Evolutionary conservation across 2,113 vertebrate genomes (phyloP).

Genomic region (Coryphaenoides rupestris): DNA sequence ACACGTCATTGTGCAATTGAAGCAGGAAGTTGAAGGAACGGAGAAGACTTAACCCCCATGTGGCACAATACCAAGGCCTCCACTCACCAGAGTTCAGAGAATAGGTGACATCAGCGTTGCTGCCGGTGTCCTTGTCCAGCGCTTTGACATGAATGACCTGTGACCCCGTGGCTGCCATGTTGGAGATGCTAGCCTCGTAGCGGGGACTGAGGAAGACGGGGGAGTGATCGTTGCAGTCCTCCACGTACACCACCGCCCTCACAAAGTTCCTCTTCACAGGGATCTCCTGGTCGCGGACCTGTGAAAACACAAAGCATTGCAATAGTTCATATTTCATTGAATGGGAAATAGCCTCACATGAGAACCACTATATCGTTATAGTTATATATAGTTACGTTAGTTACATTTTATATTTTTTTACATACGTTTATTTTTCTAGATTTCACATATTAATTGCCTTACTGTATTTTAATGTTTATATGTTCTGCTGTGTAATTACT

Average conservation of each 20-base stretch:
- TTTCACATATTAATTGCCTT: background rate
- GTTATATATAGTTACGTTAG: no score
- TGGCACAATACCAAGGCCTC: background rate
- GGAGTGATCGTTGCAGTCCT: slow-evolving; percentile 85
- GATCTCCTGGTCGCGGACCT: slow-evolving; percentile 95
- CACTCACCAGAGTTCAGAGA: slow-evolving; percentile 86
- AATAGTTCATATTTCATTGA: background rate
- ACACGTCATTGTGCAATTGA: no score
- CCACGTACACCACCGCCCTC: slow-evolving; percentile 78
- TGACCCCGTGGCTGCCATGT: slow-evolving; percentile 67
- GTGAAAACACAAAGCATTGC: slow-evolving; percentile 8
- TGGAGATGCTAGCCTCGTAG: slow-evolving; percentile 77
- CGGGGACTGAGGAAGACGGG: slow-evolving; percentile 80
- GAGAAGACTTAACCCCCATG: background rate
- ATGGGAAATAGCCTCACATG: background rate
- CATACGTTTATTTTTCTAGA: background rate
- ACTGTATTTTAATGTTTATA: no score
- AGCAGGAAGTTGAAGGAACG: background rate
- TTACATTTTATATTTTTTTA: background rate
- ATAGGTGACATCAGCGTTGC: slow-evolving; percentile 85
- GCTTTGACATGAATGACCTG: slow-evolving; percentile 86
- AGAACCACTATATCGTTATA: background rate
- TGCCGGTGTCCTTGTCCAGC: slow-evolving; percentile 83
- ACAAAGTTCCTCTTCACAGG: slow-evolving; percentile 91
- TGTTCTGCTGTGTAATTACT: no score